Evolutionary conservation across 1,140 invertebrate species (phyloP).

Genomic region (Apis laboriosa): DNA sequence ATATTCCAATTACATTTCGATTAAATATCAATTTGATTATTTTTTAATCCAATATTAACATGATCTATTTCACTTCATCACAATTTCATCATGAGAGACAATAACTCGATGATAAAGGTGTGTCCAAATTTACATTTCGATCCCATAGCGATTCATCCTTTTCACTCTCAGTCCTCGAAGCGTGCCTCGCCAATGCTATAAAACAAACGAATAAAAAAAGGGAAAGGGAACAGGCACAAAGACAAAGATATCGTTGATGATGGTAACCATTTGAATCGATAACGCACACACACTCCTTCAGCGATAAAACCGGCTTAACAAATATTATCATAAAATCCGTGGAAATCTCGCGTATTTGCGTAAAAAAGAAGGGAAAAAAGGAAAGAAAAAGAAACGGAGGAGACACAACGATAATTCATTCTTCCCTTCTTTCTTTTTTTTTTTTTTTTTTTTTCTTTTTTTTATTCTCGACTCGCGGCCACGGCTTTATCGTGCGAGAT

Average conservation of each 20-base stretch:
- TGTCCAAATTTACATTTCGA: not conserved
- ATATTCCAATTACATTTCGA: not conserved
- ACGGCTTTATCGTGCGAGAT: not conserved
- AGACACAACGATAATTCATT: constrained; percentile 4
- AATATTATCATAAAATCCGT: constrained; percentile 20
- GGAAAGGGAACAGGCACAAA: not conserved
- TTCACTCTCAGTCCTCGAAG: not conserved
- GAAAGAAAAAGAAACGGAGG: not conserved
- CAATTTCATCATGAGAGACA: not conserved
- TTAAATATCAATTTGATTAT: not conserved
- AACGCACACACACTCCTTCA: not conserved
- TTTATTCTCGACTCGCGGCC: not conserved
- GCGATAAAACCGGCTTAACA: constrained; percentile 8
- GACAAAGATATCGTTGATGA: not conserved
- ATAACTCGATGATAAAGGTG: not conserved
- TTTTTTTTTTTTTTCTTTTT: not conserved
- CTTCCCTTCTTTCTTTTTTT: no score
- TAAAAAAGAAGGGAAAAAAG: not conserved
- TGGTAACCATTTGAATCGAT: not conserved
- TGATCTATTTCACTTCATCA: not conserved
- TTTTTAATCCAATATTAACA: not conserved
- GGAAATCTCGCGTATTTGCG: constrained; percentile 2
- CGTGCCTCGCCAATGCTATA: not conserved
- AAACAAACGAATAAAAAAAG: not conserved
- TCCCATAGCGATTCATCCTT: not conserved